Evolutionary conservation across 2,113 vertebrate genomes (phyloP), one percentile per base, ranked within the genome.

Genomic region (Brienomyrus brachyistius): DNA sequence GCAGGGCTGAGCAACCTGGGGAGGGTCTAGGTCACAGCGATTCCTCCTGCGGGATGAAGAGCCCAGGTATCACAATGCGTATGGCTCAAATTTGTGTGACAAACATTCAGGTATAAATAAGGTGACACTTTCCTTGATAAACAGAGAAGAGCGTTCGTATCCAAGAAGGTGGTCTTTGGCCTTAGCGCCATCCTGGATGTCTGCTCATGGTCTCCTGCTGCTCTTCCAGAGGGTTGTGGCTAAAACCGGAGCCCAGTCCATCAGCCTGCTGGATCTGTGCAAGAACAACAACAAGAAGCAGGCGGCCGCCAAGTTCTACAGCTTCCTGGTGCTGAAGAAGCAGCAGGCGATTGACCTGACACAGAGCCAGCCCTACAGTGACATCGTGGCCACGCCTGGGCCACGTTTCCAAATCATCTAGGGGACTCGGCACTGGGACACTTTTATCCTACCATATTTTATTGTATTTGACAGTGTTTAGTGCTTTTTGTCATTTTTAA

Each of bases 231-330:
- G 98, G 90, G 98, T 98, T 92, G 96, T 99, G 94, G 98, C 98
- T 21, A 99, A 98, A 95, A 99, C 98, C 3, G 98, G 98, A 90
- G 97, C 97, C 0, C 97, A 99, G 90, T 98, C 98, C 8, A 97
- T 99, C 94, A 98, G 98, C 94, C 96, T 99, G 93, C 97, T 99
- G 27, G 98, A 99, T 88, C 94, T 99, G 91, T 99, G 98, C 96
- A 96, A 96, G 94, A 98, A 98, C 94, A 99, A 98, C 3, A 99
- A 99, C 94, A 96, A 95, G 93, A 99, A 99, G 93, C 98, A 99
- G 94, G 98, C 98, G 19, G 98, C 98, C 17, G 98, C 98, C 82
- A 99, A 99, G 94, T 99, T 99, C 95, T 99, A 99, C 97, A 99
- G 98, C 94, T 99, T 99, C 94, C 95, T 99, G 92, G 98, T 99